Conservation (phyloP, 2,113 vertebrate genomes). For the Spea bombifrons region DNA sequence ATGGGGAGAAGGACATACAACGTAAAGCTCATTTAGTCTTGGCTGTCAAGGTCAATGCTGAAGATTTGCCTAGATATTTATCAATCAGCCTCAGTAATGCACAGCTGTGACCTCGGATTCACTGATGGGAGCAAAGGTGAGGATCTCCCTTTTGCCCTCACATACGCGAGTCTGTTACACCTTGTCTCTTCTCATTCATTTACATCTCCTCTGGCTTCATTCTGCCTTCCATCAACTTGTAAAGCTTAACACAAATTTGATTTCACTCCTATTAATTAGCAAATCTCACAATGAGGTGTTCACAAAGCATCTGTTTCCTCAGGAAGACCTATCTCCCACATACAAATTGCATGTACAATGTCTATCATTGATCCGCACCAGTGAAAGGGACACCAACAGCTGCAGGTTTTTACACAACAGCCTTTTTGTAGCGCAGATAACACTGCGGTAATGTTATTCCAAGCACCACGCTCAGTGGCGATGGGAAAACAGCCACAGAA, state of each 20-base stretch:
- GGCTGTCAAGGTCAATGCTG: background rate
- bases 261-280: slow-evolving; percentile 40
- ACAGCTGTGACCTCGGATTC: background rate
- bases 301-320: slow-evolving; percentile 48
- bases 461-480: background rate
- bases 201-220: slow-evolving; percentile 25
- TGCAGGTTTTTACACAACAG: slow-evolving; percentile 34
- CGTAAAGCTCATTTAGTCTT: background rate
- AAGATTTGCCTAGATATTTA: background rate
- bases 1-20: no score
- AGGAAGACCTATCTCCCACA: slow-evolving; percentile 48
- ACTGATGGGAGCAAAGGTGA: background rate
- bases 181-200: slow-evolving; percentile 39
- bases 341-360: slow-evolving; percentile 41
- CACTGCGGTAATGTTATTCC: slow-evolving; percentile 36
- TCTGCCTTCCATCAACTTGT: slow-evolving; percentile 17
- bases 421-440: slow-evolving; percentile 40
- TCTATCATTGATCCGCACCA: slow-evolving; percentile 34
- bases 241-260: slow-evolving; percentile 34
- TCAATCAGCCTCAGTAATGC: background rate
- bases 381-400: slow-evolving; percentile 33
- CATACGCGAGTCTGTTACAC: slow-evolving; percentile 10
- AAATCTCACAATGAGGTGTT: slow-evolving; percentile 27
- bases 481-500: slow-evolving; percentile 5
- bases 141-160: background rate